Evolutionary conservation across 2,113 vertebrate species (phyloP), one percentile per base, ranked within the genome.

Genomic region (Thinocorus orbignyianus): DNA sequence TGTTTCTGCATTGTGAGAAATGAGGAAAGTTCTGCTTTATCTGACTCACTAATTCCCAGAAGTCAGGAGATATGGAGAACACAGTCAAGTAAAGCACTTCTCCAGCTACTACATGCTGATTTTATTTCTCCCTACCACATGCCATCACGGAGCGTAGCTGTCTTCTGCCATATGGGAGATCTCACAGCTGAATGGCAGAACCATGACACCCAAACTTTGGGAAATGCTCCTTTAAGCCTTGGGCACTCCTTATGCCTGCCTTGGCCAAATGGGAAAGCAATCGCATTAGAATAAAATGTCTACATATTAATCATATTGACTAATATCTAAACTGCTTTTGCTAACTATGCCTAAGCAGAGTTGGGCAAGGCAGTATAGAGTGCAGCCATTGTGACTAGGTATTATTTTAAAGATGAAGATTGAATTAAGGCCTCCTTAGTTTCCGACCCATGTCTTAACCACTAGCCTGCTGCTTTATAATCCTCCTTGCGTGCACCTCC

Each of bases 101-200:
- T 42, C 28, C 88, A 71, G 42, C 51, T 54, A 54, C 46, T 10
- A 7, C 31, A 9, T 14, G 10, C 4, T 57, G 19, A 8, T 30
- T 60, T 13, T 14, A 5, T 4, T 58, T 24, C 30, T 6, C 39
- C 74, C 30, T 26, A 3, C 17, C 46, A 8, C 11, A 6, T 16
- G 13, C 23, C 51, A 41, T 28, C 17, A 7, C 0, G 0, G 2
- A 37, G 8, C 28, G 18, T 1, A 17, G 22, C 25, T 54, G 28
- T 19, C 52, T 80, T 46, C n/a, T 30, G 30, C 69, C 51, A 6
- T 5, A 3, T 2, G 22, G 28, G 30, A 66, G 22, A 3, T 17
- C 13, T 49, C 42, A 33, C 30, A 55, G 60, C 24, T 41, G 60
- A 78, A 57, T 6, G 46, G 60, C 51, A 74, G 46, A 71, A 54